Evolutionary conservation across 2,888 invertebrate species (phyloP).

Genomic region (Drosophila picticornis): DNA sequence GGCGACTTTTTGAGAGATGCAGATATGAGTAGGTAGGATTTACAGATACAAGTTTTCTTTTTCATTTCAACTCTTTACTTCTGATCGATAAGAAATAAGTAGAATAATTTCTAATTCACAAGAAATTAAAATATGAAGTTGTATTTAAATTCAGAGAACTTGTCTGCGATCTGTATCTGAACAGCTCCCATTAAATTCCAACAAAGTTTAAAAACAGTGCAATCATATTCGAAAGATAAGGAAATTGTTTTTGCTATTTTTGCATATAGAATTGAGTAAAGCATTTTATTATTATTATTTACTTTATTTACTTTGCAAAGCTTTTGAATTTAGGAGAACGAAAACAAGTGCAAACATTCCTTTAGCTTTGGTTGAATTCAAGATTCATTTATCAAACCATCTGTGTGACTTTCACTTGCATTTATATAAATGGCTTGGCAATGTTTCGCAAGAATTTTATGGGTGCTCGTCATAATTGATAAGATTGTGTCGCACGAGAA

Average conservation of each 20-base stretch:
- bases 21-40: not conserved
- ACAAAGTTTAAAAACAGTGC: not conserved
- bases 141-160: not conserved
- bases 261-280: not conserved
- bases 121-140: not conserved
- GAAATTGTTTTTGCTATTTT: not conserved
- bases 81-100: not conserved
- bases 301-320: not conserved
- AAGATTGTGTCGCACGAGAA: conserved; percentile 20
- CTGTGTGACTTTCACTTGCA: conserved; percentile 9
- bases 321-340: not conserved
- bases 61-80: not conserved
- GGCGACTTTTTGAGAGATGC: not conserved
- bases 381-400: not conserved
- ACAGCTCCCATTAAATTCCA: not conserved
- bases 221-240: not conserved
- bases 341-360: not conserved
- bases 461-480: conserved; percentile 14
- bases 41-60: not conserved
- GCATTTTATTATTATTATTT: too few relatives aligned
- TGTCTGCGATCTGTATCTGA: not conserved
- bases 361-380: not conserved
- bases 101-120: not conserved
- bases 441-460: conserved; percentile 6
- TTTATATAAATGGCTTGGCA: not conserved